Conservation (phyloP, 2,797 vertebrate species). For the Lepidocolaptes lacrymiger region DNA sequence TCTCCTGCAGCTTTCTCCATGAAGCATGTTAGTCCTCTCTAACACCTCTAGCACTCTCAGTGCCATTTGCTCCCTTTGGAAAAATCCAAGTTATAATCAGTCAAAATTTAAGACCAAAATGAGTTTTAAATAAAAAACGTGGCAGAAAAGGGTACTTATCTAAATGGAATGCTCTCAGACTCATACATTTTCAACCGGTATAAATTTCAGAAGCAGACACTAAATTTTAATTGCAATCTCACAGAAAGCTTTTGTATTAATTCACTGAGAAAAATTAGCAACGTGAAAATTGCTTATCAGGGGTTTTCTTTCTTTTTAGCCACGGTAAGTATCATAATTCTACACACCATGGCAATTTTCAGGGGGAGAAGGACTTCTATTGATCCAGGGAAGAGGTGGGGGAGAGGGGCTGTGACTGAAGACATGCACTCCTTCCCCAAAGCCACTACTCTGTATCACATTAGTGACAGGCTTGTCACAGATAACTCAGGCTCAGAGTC, state of each 20-base stretch:
- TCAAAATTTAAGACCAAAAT: conserved; percentile 73
- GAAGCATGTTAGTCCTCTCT: neutral
- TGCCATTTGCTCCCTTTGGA: conserved; percentile 62
- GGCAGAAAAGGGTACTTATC: conserved; percentile 77
- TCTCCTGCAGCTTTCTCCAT: neutral
- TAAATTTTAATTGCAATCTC: conserved; percentile 80
- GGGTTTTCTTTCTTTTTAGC: conserved; percentile 70
- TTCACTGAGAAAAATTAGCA: conserved; percentile 77
- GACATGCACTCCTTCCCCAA: conserved; percentile 45
- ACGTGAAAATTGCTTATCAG: conserved; percentile 78
- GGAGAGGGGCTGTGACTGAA: conserved; percentile 52
- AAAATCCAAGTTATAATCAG: conserved; percentile 68
- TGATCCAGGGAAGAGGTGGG: conserved; percentile 55
- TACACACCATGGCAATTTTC: conserved; percentile 65
- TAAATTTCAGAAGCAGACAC: conserved; percentile 79
- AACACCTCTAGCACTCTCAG: neutral
- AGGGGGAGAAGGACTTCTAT: conserved; percentile 75
- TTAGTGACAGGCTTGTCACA: conserved; percentile 51
- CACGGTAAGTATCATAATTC: conserved; percentile 70
- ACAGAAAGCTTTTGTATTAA: conserved; percentile 78
- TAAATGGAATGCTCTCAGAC: conserved; percentile 81
- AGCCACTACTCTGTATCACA: conserved; percentile 40
- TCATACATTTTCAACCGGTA: conserved; percentile 78
- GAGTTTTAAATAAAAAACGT: conserved; percentile 79
- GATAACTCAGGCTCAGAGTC: conserved; percentile 54